These are phyloP conservation scores for Tinamus major DNA, from an alignment of 2,797 vertebrate species.

Conservation along the genomic window DNA sequence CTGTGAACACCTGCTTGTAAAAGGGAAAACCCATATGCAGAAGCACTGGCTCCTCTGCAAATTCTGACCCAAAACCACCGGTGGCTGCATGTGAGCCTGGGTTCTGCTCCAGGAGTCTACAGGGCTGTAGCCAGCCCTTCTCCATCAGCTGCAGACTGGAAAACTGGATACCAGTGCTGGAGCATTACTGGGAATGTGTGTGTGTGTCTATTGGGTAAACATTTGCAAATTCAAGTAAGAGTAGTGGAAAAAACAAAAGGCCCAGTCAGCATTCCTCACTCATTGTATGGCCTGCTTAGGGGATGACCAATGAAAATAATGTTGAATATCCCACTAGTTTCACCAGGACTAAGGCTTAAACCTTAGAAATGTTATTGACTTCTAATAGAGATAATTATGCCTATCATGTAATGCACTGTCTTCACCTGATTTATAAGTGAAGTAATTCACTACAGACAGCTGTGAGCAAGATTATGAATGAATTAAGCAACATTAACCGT, in stretches of 20 bases:
- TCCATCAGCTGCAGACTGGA: background rate
- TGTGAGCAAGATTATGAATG: background rate
- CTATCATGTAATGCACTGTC: background rate
- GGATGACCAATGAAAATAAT: background rate
- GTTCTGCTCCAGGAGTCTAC: background rate
- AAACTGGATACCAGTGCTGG: background rate
- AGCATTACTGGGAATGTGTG: background rate
- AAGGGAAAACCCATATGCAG: background rate
- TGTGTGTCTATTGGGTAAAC: accelerated
- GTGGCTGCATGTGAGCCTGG: background rate
- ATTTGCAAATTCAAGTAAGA: background rate
- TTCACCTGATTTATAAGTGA: background rate
- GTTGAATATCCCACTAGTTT: background rate
- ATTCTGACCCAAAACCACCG: accelerated
- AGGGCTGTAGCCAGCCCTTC: background rate
- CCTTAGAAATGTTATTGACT: background rate
- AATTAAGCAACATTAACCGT: background rate
- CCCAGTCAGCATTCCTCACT: background rate
- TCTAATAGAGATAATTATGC: background rate
- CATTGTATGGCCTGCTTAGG: background rate
- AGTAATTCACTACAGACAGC: background rate
- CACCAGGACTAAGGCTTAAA: background rate
- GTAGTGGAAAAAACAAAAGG: background rate
- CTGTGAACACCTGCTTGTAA: background rate
- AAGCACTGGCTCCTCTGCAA: accelerated